Evolutionary conservation across 92 coral and sea anemone species (phyloP), one percentile per base, ranked within the genome.

Genomic region (Galaxea fascicularis): DNA sequence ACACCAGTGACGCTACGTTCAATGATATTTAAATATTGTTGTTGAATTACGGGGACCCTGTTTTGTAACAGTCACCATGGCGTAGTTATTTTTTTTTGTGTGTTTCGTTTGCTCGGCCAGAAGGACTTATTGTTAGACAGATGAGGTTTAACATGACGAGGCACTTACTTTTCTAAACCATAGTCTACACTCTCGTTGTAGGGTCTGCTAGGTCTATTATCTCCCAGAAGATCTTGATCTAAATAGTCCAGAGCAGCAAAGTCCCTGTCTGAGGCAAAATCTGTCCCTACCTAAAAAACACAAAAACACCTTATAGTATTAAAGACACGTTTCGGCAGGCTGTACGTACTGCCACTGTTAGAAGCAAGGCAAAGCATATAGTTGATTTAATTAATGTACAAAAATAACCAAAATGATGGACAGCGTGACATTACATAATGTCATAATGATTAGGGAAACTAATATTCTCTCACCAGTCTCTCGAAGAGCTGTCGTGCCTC

Each of bases 201-300:
- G 29, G 93, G 92, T 59, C 98, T 80, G 54, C 60, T 67, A 11
- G 94, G 95, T 62, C 89, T 77, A 17, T 90, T 82, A 59, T 87
- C 88, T 60, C 91, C 86, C 57, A 91, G 90, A 56, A 95, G 81
- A 44, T 93, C 93, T 26, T 86, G 41, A 77, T 95, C 98, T 31
- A 95, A 85, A 72, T 74, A 95, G 73, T 95, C 98, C 21, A 95
- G 80, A 0, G 98, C 98, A 24, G 97, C 98, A 49, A 93, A 91
- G 73, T 95, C 98, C 46, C 98, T 91, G 65, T 92, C 97, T 47
- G 87, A 71, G 0, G 91, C 98, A 47, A 93, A 93, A 59, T 80
- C 77, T 21, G 98, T 87, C 29, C 91, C 88, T 51, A 83, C 74
- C 87, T 83, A 46, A 10, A 73, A 70, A 82, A 24, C 14, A 21